Percentiles rank a stretch among this genome's conserved stretches.
Conservation (phyloP, 92 coral and sea anemone species). For the Porites lobata region DNA sequence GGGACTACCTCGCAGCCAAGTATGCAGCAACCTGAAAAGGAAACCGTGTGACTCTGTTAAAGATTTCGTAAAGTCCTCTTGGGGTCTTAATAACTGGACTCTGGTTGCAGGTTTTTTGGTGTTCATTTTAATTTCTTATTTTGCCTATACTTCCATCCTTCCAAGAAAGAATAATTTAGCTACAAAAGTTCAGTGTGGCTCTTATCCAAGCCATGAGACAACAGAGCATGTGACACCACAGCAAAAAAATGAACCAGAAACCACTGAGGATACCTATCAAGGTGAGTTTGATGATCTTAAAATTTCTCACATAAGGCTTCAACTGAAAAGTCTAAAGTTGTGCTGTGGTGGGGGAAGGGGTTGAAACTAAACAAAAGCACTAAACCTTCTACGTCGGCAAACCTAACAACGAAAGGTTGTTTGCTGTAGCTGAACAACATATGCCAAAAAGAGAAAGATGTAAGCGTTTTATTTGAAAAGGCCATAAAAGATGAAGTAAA, state of each 20-base stretch:
- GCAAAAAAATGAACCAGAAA: neutral
- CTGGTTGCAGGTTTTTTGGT: neutral
- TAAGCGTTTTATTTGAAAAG: no score
- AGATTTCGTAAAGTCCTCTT: neutral
- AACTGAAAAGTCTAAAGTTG: no score
- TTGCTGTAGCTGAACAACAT: no score
- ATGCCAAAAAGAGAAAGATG: no score
- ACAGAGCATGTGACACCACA: neutral
- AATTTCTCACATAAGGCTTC: no score
- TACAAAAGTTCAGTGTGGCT: neutral
- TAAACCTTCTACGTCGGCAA: no score
- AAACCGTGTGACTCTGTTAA: neutral
- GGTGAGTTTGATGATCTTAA: neutral
- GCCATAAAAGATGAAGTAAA: no score
- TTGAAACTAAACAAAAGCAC: no score
- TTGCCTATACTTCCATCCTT: neutral
- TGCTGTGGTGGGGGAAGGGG: no score
- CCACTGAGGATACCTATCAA: no score
- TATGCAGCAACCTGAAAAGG: conserved; percentile 27
- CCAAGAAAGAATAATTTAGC: neutral
- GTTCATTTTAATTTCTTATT: neutral
- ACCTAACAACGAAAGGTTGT: no score
- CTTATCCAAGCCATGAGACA: no score
- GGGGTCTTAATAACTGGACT: neutral
- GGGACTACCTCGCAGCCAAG: conserved; percentile 1